phyloP scores from a whole-genome alignment of 2,888 invertebrate species.

The Trissonchulus sp. region DNA sequence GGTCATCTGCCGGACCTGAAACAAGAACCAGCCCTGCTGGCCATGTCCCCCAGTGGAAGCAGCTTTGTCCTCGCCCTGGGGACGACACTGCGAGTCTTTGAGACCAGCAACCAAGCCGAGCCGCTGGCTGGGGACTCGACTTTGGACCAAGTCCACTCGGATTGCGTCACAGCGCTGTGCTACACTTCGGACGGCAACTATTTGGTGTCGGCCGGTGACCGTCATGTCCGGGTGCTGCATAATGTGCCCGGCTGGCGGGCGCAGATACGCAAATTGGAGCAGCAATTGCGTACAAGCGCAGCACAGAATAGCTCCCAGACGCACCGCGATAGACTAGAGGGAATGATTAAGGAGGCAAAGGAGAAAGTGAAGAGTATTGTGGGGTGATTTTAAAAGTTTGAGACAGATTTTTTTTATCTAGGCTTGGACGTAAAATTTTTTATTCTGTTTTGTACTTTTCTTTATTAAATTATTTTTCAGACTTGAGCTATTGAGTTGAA shows the following conservation, averaged over 20 bases:
- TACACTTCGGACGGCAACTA: conserved; percentile 72
- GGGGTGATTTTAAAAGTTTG: background rate
- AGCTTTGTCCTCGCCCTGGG: conserved; percentile 67
- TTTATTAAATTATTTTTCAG: no score
- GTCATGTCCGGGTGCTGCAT: conserved; percentile 69
- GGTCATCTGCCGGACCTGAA: conserved; percentile 58
- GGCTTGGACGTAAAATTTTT: no score
- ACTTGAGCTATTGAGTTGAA: no score
- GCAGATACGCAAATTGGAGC: conserved; percentile 47
- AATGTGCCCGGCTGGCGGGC: conserved; percentile 67
- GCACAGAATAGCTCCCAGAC: background rate
- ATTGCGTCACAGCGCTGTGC: conserved; percentile 63
- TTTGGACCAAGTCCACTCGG: conserved; percentile 64
- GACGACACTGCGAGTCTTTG: conserved; percentile 65
- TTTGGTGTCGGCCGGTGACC: conserved; percentile 68
- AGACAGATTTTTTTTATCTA: no score
- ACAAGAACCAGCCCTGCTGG: conserved; percentile 57
- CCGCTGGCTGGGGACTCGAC: conserved; percentile 64
- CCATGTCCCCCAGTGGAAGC: conserved; percentile 72
- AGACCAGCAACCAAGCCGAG: conserved; percentile 58
- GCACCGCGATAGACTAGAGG: background rate
- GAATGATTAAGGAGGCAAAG: background rate
- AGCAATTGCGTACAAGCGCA: background rate
- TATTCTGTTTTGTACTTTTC: no score
- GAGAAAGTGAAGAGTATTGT: background rate